Conservation (phyloP, 1,140 invertebrate genomes). For the Drosophila ironensis region DNA sequence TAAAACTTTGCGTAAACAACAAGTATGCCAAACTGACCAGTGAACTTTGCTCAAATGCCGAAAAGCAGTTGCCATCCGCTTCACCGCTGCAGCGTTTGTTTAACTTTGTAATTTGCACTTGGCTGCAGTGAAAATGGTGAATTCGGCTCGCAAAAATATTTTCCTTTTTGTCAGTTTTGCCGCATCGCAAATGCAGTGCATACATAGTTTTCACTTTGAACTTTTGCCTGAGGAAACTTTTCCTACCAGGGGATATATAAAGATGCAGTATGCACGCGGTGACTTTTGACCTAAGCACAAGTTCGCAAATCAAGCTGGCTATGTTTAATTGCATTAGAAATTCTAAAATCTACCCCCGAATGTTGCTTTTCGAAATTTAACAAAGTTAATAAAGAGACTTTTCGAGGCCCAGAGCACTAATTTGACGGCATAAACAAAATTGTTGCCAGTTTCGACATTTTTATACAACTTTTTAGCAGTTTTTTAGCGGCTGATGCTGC, state of each 20-base stretch:
- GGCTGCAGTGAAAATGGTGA: conserved; percentile 19
- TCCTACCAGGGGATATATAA: background rate
- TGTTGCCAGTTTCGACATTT: background rate
- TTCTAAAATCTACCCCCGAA: conserved; percentile 14
- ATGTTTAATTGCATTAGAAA: conserved; percentile 30
- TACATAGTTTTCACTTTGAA: conserved; percentile 68
- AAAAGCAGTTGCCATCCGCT: conserved; percentile 3
- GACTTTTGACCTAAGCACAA: conserved; percentile 20
- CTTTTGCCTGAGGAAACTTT: conserved; percentile 35
- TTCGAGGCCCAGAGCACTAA: background rate
- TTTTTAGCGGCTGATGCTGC: no score
- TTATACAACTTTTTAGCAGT: no score
- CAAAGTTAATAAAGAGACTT: conserved; percentile 13
- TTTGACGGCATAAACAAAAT: no score
- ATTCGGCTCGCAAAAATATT: conserved; percentile 1
- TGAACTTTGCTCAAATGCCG: background rate
- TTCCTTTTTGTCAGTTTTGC: conserved; percentile 28
- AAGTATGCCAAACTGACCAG: background rate
- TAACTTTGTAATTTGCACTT: conserved; percentile 27
- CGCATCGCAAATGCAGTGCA: conserved; percentile 71
- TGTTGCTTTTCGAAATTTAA: no score
- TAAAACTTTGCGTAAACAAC: background rate
- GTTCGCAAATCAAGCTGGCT: conserved; percentile 6
- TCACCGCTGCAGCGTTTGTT: conserved; percentile 17
- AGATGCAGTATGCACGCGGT: background rate